Evolutionary conservation across 1,140 invertebrate species (phyloP).

Genomic region (Micrasema minimum): DNA sequence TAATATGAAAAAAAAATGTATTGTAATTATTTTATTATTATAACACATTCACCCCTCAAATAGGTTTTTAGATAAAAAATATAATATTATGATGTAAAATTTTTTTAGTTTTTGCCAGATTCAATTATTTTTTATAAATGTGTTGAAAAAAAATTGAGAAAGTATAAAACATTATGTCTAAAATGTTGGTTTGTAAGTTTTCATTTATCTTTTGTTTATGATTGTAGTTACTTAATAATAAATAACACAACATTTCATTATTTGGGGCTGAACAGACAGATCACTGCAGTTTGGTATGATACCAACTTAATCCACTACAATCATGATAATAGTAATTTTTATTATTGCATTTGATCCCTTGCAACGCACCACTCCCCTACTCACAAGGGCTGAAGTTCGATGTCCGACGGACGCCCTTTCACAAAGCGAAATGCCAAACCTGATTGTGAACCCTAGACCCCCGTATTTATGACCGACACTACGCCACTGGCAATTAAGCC

Average conservation of each 20-base stretch:
- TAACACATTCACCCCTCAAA: no score
- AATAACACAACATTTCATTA: conserved; percentile 4
- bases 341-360: conserved; percentile 48
- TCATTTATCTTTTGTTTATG: no score
- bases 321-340: conserved; percentile 52
- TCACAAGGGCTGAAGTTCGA: conserved; percentile 19
- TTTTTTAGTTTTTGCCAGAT: no score
- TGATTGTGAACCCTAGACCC: conserved; percentile 34
- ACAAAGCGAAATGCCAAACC: conserved; percentile 48
- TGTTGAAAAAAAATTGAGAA: no score
- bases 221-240: no score
- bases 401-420: conserved; percentile 41
- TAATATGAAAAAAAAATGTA: no score
- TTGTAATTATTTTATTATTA: no score
- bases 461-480: conserved; percentile 6
- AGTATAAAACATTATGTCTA: no score
- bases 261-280: conserved; percentile 20
- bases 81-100: no score
- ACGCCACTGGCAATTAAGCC: conserved; percentile 24
- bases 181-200: no score
- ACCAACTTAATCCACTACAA: conserved; percentile 49
- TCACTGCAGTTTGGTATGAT: conserved; percentile 28
- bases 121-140: no score
- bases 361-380: conserved; percentile 6
- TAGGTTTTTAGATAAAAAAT: no score